Evolutionary conservation across 2,113 vertebrate species (phyloP).

Genomic region (Tachuris rubrigastra): DNA sequence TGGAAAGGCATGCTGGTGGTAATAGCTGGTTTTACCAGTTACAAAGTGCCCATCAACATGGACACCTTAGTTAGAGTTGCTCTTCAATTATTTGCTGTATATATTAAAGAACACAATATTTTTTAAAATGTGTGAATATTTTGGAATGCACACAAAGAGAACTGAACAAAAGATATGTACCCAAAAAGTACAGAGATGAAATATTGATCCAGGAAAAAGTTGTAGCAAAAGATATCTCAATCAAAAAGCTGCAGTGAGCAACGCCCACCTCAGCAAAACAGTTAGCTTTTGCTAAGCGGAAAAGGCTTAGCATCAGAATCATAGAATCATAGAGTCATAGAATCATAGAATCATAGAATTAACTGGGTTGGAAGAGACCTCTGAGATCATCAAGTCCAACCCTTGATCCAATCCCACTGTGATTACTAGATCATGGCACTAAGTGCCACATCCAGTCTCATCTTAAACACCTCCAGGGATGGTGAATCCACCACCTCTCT

Average conservation of each 20-base stretch:
- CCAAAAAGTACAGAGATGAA: neutral
- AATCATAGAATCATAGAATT: too few relatives aligned
- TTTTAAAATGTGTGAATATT: neutral
- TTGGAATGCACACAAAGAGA: neutral
- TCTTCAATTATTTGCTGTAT: neutral
- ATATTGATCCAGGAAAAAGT: neutral
- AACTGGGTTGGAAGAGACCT: too few relatives aligned
- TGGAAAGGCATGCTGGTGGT: neutral
- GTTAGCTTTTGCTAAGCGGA: neutral
- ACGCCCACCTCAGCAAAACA: neutral
- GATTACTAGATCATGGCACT: too few relatives aligned
- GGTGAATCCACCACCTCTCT: too few relatives aligned
- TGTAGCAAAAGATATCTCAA: neutral
- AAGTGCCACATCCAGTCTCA: too few relatives aligned
- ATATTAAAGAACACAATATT: neutral
- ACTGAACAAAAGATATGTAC: neutral
- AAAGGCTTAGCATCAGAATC: neutral
- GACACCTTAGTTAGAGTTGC: neutral
- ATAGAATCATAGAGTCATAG: too few relatives aligned
- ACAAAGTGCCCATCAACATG: neutral
- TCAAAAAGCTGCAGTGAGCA: neutral
- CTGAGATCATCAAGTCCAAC: too few relatives aligned
- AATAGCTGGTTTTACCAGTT: neutral
- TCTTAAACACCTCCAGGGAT: too few relatives aligned
- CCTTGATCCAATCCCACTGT: too few relatives aligned